These are phyloP conservation scores for Urocynchramus pylzowi DNA, from an alignment of 2,113 vertebrate species.

Conservation along the genomic window DNA sequence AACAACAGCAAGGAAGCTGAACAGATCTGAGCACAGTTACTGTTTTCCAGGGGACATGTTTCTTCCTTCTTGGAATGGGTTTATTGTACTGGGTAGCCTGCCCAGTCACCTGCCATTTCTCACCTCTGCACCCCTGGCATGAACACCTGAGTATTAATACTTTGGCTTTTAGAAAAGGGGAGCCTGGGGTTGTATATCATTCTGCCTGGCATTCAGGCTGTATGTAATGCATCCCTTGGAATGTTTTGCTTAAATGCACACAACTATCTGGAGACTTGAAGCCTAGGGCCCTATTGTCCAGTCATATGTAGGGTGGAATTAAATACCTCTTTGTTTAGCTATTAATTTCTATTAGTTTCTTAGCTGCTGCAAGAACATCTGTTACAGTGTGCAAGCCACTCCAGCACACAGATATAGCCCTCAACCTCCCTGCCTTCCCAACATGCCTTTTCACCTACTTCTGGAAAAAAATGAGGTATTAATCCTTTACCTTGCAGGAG, in stretches of 20 bases:
- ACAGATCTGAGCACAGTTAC: not conserved
- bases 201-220: not conserved
- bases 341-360: slow-evolving; percentile 27
- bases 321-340: slow-evolving; percentile 44
- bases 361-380: slow-evolving; percentile 45
- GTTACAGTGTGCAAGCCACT: not conserved
- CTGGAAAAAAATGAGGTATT: not conserved
- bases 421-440: not conserved
- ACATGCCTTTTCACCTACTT: not conserved
- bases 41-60: not conserved
- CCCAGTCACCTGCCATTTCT: not conserved
- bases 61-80: not conserved
- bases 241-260: not conserved
- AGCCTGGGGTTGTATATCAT: not conserved
- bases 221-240: slow-evolving; percentile 23
- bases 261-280: not conserved
- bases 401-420: not conserved
- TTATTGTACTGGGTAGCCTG: not conserved
- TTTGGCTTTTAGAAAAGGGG: not conserved
- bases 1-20: not conserved
- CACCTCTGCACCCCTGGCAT: not conserved
- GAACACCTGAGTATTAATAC: not conserved
- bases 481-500: not conserved
- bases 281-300: slow-evolving; percentile 14
- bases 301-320: not conserved